Percentiles rank a stretch among this genome's conserved stretches.
Conservation (phyloP, 2,888 invertebrate genomes). For the Tribolium freemani region DNA sequence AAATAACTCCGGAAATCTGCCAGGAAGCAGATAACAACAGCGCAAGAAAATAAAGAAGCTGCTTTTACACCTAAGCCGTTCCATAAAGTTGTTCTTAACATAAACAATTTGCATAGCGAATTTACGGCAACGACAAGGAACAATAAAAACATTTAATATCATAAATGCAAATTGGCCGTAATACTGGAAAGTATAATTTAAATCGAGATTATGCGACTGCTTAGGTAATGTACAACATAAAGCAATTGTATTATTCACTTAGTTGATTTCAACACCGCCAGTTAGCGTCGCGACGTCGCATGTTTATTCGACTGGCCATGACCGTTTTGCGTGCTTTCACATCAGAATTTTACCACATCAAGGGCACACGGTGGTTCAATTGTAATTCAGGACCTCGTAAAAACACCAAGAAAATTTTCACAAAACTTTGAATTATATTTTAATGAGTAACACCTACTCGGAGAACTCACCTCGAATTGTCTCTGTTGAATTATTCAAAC, state of each 20-base stretch:
- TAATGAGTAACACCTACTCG: constrained; percentile 17
- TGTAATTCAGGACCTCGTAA: constrained; percentile 7
- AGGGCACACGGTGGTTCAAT: constrained; percentile 23
- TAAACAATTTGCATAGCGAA: constrained; percentile 33
- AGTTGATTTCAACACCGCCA: constrained; percentile 36
- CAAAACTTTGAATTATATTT: constrained; percentile 17
- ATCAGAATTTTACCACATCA: constrained; percentile 28
- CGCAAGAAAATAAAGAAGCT: constrained; percentile 12
- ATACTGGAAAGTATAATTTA: constrained; percentile 45
- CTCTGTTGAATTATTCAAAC: constrained; percentile 15
- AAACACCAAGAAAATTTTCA: constrained; percentile 9
- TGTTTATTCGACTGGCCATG: constrained; percentile 45
- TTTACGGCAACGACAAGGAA: constrained; percentile 24
- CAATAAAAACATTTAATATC: constrained; percentile 38
- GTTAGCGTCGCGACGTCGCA: constrained; percentile 45
- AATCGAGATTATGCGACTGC: constrained; percentile 43
- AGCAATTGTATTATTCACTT: constrained; percentile 46
- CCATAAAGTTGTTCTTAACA: constrained; percentile 24
- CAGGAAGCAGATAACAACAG: background rate
- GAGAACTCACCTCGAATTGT: background rate
- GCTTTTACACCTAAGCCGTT: constrained; percentile 15
- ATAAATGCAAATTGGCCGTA: constrained; percentile 52
- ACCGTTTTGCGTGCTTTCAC: constrained; percentile 45
- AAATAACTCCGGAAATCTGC: background rate
- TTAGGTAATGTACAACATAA: constrained; percentile 43